These are phyloP conservation scores for Harpegnathos saltator DNA, from an alignment of 1,140 invertebrate species.

Conservation along the genomic window DNA sequence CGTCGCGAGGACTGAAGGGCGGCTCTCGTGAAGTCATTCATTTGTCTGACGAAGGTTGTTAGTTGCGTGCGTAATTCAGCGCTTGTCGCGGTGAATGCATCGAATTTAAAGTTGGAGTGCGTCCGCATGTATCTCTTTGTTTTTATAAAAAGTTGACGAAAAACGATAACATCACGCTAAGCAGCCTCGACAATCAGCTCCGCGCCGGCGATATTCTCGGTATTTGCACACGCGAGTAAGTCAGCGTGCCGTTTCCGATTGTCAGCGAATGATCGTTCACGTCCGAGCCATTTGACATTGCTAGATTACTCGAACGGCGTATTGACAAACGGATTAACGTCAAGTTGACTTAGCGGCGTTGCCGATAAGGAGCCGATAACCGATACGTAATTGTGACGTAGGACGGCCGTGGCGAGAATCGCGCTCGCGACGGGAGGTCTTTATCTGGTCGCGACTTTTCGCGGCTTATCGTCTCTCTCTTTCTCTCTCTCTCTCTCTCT, in stretches of 20 bases:
- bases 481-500: no score
- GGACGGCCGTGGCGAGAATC: constrained; percentile 38
- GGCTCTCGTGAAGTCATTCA: no score
- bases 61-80: no score
- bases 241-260: constrained; percentile 48
- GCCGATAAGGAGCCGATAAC: constrained; percentile 73
- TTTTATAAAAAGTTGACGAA: no score
- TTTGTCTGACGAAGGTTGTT: no score
- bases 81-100: no score
- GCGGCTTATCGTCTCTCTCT: constrained; percentile 46
- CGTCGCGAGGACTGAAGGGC: no score
- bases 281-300: constrained; percentile 59
- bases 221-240: not conserved
- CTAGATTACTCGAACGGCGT: constrained; percentile 62
- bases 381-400: constrained; percentile 69
- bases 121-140: no score
- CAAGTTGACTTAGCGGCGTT: constrained; percentile 63
- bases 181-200: constrained; percentile 2
- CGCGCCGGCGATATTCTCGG: not conserved
- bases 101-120: no score
- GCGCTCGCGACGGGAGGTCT: constrained; percentile 69
- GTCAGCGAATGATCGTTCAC: constrained; percentile 69
- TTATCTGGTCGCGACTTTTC: constrained; percentile 60
- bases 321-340: constrained; percentile 72
- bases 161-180: no score